These are phyloP conservation scores for Brienomyrus brachyistius DNA, from an alignment of 2,113 vertebrate species.

Conservation along the genomic window DNA sequence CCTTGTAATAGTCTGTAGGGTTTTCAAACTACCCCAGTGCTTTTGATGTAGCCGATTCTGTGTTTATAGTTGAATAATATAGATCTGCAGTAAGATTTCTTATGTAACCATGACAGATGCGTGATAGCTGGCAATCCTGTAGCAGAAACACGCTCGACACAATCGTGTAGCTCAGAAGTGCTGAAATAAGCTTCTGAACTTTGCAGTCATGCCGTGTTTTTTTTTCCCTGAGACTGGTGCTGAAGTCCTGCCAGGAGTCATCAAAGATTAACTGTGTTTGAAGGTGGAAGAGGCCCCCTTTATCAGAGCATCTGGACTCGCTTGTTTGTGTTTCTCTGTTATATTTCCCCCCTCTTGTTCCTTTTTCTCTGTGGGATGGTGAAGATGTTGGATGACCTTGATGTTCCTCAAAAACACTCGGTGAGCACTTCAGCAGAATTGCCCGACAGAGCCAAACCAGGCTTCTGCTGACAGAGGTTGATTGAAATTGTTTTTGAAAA, in stretches of 20 bases:
- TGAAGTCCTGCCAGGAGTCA: neutral
- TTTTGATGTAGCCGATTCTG: no score
- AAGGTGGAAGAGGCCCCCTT: neutral
- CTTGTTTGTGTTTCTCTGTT: constrained; percentile 1
- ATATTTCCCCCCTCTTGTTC: neutral
- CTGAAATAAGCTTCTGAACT: neutral
- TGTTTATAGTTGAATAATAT: no score
- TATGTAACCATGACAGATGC: no score
- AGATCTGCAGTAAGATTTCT: no score
- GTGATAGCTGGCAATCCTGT: neutral
- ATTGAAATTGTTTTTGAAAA: constrained; percentile 6
- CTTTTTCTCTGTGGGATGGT: neutral
- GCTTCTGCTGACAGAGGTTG: constrained; percentile 20
- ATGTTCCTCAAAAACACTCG: constrained; percentile 9
- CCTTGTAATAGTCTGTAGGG: no score
- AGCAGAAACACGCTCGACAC: neutral
- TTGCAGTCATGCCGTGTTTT: neutral
- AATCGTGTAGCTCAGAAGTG: neutral
- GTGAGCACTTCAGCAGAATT: constrained; percentile 28
- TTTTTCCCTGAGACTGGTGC: neutral
- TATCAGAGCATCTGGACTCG: neutral
- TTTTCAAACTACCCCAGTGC: no score
- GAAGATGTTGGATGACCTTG: constrained; percentile 25
- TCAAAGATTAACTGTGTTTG: neutral
- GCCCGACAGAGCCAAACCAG: neutral